A percentile compares a stretch with the other conserved stretches of the same genome.
Conservation (phyloP, 2,888 invertebrate species). For the Nezara viridula region DNA sequence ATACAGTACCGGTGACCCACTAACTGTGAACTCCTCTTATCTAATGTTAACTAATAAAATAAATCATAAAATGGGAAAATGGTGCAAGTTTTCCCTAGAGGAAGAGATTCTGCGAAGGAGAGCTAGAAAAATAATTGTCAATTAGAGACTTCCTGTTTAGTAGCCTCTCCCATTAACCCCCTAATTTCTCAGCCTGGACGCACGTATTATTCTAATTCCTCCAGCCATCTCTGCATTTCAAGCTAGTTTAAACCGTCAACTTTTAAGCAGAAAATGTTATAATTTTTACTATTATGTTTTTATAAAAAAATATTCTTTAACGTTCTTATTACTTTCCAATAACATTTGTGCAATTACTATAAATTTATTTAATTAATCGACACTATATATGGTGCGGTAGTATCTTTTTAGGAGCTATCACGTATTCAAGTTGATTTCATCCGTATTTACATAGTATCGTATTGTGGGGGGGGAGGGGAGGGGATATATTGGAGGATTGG, state of each 20-base stretch:
- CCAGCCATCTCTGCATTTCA: neutral
- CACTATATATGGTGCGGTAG: no score
- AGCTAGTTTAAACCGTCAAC: neutral
- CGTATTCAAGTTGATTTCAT: no score
- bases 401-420: no score
- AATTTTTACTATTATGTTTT: neutral
- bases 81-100: neutral
- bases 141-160: slow-evolving; percentile 18
- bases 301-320: neutral
- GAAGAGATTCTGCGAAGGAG: neutral
- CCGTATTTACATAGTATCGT: no score
- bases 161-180: slow-evolving; percentile 1
- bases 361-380: no score
- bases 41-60: no score
- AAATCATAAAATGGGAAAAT: neutral
- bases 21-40: no score
- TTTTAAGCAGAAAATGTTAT: neutral
- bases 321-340: no score
- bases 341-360: no score
- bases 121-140: slow-evolving; percentile 19
- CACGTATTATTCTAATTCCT: slow-evolving; percentile 18
- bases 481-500: no score
- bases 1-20: no score
- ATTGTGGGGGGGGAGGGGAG: no score
- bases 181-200: slow-evolving; percentile 7